Conservation (phyloP, 2,888 invertebrate genomes). For the Drosophila kanekoi region DNA sequence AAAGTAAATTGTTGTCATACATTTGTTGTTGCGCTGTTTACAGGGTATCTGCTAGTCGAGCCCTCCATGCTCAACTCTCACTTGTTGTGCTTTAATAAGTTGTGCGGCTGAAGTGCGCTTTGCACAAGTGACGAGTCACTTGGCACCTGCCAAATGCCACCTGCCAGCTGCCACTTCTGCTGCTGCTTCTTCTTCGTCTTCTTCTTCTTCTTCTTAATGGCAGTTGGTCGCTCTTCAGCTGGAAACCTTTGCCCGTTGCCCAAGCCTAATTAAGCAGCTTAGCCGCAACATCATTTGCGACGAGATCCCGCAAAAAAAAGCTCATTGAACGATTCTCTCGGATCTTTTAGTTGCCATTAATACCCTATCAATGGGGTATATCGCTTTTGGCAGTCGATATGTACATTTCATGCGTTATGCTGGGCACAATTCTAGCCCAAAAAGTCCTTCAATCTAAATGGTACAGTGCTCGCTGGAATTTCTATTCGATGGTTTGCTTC, state of each 20-base stretch:
- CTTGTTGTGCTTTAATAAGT: background rate
- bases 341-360: background rate
- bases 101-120: background rate
- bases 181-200: background rate
- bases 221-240: constrained; percentile 8
- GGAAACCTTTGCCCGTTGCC: constrained; percentile 13
- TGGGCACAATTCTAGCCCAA: too few relatives aligned
- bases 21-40: too few relatives aligned
- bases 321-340: constrained; percentile 18
- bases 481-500: too few relatives aligned
- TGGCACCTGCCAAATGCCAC: constrained; percentile 15
- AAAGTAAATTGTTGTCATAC: too few relatives aligned
- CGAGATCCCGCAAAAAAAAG: constrained; percentile 9
- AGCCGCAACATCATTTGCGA: constrained; percentile 20
- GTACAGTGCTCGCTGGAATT: too few relatives aligned
- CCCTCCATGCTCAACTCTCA: background rate
- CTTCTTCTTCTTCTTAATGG: background rate
- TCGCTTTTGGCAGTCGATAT: background rate
- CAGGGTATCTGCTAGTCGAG: background rate
- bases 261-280: constrained; percentile 17
- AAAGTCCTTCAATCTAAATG: too few relatives aligned
- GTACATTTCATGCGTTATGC: background rate
- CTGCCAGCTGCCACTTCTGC: constrained; percentile 7
- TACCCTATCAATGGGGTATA: constrained; percentile 6
- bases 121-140: constrained; percentile 29